These are phyloP conservation scores for Meganola albula DNA, from an alignment of 2,888 invertebrate species.

Conservation along the genomic window DNA sequence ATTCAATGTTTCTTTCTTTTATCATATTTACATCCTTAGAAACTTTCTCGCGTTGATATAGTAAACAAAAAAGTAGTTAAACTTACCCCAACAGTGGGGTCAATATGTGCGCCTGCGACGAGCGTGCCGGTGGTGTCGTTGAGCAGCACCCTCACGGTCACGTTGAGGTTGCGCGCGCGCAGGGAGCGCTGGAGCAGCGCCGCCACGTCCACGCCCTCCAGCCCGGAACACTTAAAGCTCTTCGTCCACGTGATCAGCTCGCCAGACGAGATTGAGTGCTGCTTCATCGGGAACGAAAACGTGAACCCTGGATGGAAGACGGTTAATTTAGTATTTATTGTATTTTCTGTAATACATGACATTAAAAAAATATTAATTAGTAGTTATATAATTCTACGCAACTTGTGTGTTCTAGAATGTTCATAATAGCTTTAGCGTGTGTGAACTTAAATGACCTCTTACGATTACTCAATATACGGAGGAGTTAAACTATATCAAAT, in stretches of 20 bases:
- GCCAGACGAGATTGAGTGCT: constrained; percentile 84
- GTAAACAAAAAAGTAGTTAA: background rate
- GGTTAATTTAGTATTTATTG: background rate
- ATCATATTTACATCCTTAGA: too few relatives aligned
- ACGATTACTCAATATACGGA: too few relatives aligned
- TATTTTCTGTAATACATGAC: background rate
- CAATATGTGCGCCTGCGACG: constrained; percentile 83
- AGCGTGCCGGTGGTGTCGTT: constrained; percentile 87
- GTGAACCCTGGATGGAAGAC: constrained; percentile 81
- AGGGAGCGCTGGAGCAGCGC: constrained; percentile 82
- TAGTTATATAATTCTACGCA: too few relatives aligned
- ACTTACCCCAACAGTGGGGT: constrained; percentile 75
- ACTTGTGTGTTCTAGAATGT: too few relatives aligned
- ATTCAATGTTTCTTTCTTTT: too few relatives aligned
- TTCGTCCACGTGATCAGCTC: constrained; percentile 90
- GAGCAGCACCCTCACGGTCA: constrained; percentile 84
- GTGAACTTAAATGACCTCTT: too few relatives aligned
- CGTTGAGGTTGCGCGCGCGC: constrained; percentile 69
- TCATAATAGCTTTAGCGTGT: too few relatives aligned
- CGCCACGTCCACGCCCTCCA: constrained; percentile 83
- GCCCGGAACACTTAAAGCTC: constrained; percentile 86
- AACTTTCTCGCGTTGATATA: too few relatives aligned
- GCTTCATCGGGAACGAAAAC: constrained; percentile 90
- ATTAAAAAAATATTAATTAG: too few relatives aligned
- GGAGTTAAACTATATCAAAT: too few relatives aligned